Evolutionary conservation across 1,140 invertebrate genomes (phyloP).

Genomic region (Drosophila micromelanica): DNA sequence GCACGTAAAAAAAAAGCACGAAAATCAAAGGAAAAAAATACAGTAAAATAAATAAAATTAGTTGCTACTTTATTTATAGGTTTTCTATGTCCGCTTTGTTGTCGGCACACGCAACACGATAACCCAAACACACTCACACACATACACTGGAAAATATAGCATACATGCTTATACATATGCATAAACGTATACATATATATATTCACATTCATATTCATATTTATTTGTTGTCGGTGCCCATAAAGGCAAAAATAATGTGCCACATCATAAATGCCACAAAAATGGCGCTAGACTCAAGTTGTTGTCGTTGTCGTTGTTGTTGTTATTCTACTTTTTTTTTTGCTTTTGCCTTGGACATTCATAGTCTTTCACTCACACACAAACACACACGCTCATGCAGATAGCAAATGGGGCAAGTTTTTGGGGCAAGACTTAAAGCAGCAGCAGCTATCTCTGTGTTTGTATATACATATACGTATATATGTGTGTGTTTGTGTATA

Average conservation of each 20-base stretch:
- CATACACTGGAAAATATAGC: not conserved
- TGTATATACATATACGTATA: not conserved
- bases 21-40: constrained; percentile 6
- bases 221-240: constrained; percentile 35
- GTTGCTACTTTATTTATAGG: constrained; percentile 77
- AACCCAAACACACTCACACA: constrained; percentile 23
- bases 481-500: constrained; percentile 16
- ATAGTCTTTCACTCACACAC: constrained; percentile 37
- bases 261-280: constrained; percentile 82
- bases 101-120: constrained; percentile 63
- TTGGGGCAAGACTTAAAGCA: constrained; percentile 59
- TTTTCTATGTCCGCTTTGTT: constrained; percentile 13
- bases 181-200: constrained; percentile 1
- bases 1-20: constrained; percentile 3
- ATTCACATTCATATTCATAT: constrained; percentile 45
- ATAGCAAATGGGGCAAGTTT: constrained; percentile 51
- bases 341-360: constrained; percentile 45
- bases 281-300: constrained; percentile 64
- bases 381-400: constrained; percentile 43
- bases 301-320: constrained; percentile 20
- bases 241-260: constrained; percentile 76
- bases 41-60: constrained; percentile 76
- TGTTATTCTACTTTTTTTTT: constrained; percentile 19
- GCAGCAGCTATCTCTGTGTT: constrained; percentile 40
- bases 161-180: constrained; percentile 4